phyloP scores from a whole-genome alignment of 2,888 invertebrate species.

The Nemurella pictetii region DNA sequence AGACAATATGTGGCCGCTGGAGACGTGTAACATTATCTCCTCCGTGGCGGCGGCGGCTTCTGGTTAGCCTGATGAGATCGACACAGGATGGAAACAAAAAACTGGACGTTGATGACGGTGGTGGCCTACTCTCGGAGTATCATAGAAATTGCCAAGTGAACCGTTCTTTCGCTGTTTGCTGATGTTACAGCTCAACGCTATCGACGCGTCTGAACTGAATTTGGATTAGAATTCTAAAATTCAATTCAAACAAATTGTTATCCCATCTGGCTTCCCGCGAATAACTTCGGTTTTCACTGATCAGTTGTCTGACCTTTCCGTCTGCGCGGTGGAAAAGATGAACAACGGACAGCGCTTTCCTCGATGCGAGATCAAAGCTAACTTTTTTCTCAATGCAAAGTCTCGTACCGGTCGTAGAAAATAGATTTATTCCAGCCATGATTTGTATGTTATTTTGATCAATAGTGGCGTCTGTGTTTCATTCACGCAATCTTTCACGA shows the following conservation, averaged over 20 bases:
- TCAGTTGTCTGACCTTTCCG: background rate
- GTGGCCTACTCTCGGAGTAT: too few relatives aligned
- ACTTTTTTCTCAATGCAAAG: background rate
- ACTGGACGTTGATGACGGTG: too few relatives aligned
- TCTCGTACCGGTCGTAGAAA: background rate
- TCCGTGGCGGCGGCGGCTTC: background rate
- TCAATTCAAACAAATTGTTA: too few relatives aligned
- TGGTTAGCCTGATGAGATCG: conserved; percentile 17
- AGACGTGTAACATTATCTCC: conserved; percentile 1
- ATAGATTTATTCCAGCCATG: background rate
- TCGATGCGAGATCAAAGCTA: background rate
- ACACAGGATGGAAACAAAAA: conserved; percentile 3
- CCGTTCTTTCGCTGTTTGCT: background rate
- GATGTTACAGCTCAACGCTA: background rate
- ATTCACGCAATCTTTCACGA: background rate
- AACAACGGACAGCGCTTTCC: background rate
- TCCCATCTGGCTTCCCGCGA: too few relatives aligned
- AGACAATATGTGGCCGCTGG: conserved; percentile 10
- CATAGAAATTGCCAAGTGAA: too few relatives aligned
- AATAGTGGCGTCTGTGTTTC: background rate
- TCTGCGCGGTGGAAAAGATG: background rate
- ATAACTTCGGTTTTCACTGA: background rate
- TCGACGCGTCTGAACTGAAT: too few relatives aligned
- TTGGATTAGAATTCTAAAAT: too few relatives aligned
- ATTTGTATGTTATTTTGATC: background rate